Evolutionary conservation across 2,888 invertebrate genomes (phyloP).

Genomic region (Cylindroiulus punctatus): DNA sequence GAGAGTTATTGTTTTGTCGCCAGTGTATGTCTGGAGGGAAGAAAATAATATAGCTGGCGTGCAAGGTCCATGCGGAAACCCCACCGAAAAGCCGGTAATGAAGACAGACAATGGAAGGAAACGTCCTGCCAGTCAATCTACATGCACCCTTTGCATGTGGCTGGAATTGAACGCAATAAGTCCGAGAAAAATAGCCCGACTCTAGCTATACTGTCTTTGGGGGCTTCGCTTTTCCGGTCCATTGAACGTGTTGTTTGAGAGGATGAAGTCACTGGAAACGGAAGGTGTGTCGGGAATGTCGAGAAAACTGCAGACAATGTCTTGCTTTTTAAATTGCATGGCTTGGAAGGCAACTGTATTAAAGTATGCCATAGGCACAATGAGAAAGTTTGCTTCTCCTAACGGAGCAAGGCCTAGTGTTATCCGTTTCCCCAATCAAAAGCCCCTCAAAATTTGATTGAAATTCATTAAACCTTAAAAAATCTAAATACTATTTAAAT

Average conservation of each 20-base stretch:
- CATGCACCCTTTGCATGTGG: neutral
- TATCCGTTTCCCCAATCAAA: too few relatives aligned
- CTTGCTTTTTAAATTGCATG: too few relatives aligned
- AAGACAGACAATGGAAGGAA: conserved; percentile 14
- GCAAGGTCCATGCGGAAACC: neutral
- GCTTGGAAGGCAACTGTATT: too few relatives aligned
- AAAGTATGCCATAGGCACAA: too few relatives aligned
- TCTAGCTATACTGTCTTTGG: neutral
- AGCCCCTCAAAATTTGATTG: too few relatives aligned
- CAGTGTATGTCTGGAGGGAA: neutral
- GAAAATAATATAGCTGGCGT: neutral
- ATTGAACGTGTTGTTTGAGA: neutral
- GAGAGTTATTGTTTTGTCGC: conserved; percentile 32
- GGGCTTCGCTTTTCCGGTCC: neutral
- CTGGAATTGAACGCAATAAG: neutral
- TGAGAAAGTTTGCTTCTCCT: too few relatives aligned
- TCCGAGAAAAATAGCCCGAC: neutral
- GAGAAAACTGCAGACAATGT: too few relatives aligned
- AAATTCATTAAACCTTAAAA: too few relatives aligned
- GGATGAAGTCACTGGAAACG: neutral
- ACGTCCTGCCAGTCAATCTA: neutral
- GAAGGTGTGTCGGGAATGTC: neutral
- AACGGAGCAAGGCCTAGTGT: too few relatives aligned
- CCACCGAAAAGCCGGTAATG: neutral
- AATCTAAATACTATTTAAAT: too few relatives aligned